Conservation (phyloP, 2,888 invertebrate genomes). For the Plagodis pulveraria region DNA sequence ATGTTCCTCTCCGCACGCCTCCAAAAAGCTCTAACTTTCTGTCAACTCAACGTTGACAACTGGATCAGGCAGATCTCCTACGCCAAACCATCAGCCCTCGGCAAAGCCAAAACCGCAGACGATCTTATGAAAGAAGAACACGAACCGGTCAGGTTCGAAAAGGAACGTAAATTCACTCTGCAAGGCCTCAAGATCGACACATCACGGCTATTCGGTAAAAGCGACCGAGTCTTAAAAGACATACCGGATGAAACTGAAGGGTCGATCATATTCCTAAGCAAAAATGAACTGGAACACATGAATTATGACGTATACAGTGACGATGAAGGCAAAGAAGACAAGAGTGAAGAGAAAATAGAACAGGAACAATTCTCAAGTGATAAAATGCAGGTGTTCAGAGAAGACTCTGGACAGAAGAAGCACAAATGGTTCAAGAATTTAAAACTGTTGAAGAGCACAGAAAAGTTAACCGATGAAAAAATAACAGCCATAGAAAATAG, state of each 20-base stretch:
- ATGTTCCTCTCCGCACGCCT: constrained; percentile 87
- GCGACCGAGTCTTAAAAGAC: constrained; percentile 80
- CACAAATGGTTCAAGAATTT: constrained; percentile 88
- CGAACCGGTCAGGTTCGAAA: constrained; percentile 80
- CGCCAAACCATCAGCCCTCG: constrained; percentile 69
- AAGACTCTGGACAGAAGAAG: constrained; percentile 82
- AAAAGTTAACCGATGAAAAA: constrained; percentile 73
- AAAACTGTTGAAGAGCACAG: constrained; percentile 80
- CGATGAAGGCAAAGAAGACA: constrained; percentile 79
- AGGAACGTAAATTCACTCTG: constrained; percentile 80
- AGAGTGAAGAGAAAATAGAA: constrained; percentile 68
- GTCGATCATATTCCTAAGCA: constrained; percentile 88
- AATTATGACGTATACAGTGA: constrained; percentile 84
- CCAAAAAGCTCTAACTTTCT: constrained; percentile 87
- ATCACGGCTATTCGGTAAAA: constrained; percentile 79
- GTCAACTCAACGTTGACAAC: constrained; percentile 86
- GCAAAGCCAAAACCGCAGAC: constrained; percentile 79
- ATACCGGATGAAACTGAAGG: constrained; percentile 87
- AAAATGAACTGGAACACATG: constrained; percentile 87
- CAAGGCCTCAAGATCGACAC: constrained; percentile 81
- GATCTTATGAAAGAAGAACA: constrained; percentile 83
- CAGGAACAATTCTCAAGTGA: constrained; percentile 74
- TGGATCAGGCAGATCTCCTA: constrained; percentile 87
- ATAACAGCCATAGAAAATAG: constrained; percentile 69
- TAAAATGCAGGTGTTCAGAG: constrained; percentile 81